phyloP scores from a whole-genome alignment of 2,113 vertebrate genomes.

The Callocephalon fimbriatum region DNA sequence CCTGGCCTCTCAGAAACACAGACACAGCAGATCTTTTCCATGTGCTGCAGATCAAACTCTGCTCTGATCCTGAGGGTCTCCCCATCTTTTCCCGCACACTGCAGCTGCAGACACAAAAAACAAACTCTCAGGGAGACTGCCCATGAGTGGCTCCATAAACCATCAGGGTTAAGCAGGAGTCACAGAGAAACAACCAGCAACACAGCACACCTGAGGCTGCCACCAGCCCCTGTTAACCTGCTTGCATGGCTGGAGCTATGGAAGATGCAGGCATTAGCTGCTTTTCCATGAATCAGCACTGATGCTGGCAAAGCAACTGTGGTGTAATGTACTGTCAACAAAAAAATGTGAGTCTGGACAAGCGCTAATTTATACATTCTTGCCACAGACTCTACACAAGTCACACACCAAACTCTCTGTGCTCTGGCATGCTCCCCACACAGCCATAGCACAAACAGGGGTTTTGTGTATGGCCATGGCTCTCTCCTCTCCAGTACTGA shows the following conservation, averaged over 20 bases:
- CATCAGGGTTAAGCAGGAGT: neutral
- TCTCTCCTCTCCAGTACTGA: neutral
- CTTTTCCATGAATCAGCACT: neutral
- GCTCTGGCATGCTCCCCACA: neutral
- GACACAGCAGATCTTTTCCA: neutral
- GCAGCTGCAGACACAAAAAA: neutral
- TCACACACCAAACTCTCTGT: neutral
- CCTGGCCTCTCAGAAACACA: neutral
- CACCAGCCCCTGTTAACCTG: neutral
- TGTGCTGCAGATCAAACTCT: neutral
- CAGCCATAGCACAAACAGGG: neutral
- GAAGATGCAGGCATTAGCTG: neutral
- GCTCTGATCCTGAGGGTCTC: neutral
- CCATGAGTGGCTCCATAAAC: neutral
- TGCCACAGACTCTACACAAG: neutral
- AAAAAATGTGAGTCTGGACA: neutral
- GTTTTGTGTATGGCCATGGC: neutral
- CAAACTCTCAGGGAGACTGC: fast-evolving
- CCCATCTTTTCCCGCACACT: fast-evolving
- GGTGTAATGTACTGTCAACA: neutral
- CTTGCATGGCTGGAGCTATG: neutral
- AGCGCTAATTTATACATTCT: neutral
- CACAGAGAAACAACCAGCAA: neutral
- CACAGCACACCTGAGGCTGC: neutral
- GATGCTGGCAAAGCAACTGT: neutral